A percentile compares a stretch with the other conserved stretches of the same genome.
These are phyloP conservation scores for Akabosia matsudoensis DNA, from an alignment of 1,140 invertebrate species.

Conservation along the genomic window DNA sequence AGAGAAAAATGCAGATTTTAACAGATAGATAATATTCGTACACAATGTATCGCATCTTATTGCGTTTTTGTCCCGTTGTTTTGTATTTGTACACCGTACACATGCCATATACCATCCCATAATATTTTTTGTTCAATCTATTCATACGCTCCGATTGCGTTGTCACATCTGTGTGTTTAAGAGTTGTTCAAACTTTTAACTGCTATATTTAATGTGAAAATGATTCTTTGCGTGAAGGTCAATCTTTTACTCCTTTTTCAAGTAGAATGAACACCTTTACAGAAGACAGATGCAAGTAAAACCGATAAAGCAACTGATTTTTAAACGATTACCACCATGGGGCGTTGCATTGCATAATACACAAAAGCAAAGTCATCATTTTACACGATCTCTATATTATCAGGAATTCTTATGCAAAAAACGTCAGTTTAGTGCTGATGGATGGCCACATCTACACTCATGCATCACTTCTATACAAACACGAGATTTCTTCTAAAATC, in stretches of 20 bases:
- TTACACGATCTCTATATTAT: too few species aligned
- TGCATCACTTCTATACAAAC: too few species aligned
- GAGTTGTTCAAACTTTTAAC: not conserved
- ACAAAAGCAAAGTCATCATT: too few species aligned
- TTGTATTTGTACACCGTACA: not conserved
- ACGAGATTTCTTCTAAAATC: too few species aligned
- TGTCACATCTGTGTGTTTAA: too few species aligned
- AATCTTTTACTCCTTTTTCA: slow-evolving; percentile 1
- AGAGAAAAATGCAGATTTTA: not conserved
- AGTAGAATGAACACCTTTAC: not conserved
- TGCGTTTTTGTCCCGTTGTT: slow-evolving; percentile 2
- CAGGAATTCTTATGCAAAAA: not conserved
- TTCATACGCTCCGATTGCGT: not conserved
- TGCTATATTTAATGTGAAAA: not conserved
- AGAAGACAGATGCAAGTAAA: not conserved
- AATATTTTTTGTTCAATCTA: not conserved
- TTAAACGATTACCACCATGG: not conserved
- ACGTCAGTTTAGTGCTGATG: not conserved
- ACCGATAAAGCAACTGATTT: not conserved
- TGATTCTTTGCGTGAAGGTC: not conserved
- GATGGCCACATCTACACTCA: too few species aligned
- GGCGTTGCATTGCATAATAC: too few species aligned
- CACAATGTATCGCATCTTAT: not conserved
- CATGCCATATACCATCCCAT: not conserved
- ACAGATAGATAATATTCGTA: not conserved